Evolutionary conservation across 2,113 vertebrate genomes (phyloP), one percentile per base, ranked within the genome.

Genomic region (Cepphus grylle): DNA sequence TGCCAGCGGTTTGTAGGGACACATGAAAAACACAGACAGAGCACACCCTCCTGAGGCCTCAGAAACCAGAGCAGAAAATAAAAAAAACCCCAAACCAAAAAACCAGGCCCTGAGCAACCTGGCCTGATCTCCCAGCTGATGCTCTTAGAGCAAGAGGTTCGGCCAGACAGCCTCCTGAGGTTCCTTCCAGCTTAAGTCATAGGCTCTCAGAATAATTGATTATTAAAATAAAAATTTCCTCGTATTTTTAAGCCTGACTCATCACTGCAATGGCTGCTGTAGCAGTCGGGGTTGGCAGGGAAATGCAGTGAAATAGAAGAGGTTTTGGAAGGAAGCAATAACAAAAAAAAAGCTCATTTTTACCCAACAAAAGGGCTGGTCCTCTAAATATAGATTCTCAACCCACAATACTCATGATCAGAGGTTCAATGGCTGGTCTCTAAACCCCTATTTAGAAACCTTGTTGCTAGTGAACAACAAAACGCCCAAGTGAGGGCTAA

Each of bases 261-360:
- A 36, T 43, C 36, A n/a, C 49, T 82, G 61, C 87, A 79, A 72
- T 15, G 84, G 61, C 61, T 65, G 84, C 36, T 49, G 8, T 4
- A 90, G 85, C 56, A 74, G 81, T 27, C 27, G 15, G 66, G 61
- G 49, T 11, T 90, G 81, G 94, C 58, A 96, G 61, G 36, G 34
- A 86, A 65, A 55, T 42, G 23, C 20, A 53, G 27, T 3, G 14
- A 86, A 87, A 26, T 0, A 79, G 56, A 10, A 90, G 55, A 88
- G 53, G 62, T 62, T 88, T 90, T 47, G 63, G 67, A 91, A 94
- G 66, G 74, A 90, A 90, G 47, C 53, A 53, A 2, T 76, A 91
- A 79, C 36, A 93, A 45, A 45, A 45, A 93, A 90, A 88, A 13
- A 82, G 66, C 81, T 95, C 26, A 42, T 79, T 97, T 94, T 87